Conservation (phyloP, 1,140 invertebrate species). For the Sitophilus oryzae region DNA sequence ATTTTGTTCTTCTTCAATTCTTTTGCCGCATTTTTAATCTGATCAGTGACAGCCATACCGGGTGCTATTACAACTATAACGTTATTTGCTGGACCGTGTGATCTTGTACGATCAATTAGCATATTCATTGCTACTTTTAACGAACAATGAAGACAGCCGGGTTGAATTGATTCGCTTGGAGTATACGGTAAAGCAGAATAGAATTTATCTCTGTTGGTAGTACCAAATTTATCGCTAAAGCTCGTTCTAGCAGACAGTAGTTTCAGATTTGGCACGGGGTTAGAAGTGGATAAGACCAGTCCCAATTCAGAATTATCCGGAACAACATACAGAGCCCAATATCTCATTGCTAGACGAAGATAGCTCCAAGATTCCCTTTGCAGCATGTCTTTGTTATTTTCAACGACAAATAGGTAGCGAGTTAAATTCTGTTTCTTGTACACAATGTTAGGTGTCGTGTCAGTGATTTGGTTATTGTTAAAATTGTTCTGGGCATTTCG, state of each 20-base stretch:
- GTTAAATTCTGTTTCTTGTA: constrained; percentile 48
- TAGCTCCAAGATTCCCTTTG: constrained; percentile 55
- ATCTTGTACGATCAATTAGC: constrained; percentile 44
- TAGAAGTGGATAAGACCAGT: constrained; percentile 44
- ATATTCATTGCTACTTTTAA: constrained; percentile 49
- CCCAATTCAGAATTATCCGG: constrained; percentile 48
- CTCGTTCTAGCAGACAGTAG: constrained; percentile 29
- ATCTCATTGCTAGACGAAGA: constrained; percentile 51
- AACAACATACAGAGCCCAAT: constrained; percentile 52
- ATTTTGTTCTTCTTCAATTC: constrained; percentile 41
- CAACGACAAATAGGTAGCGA: constrained; percentile 50
- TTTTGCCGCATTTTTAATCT: constrained; percentile 36
- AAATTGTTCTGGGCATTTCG: constrained; percentile 23
- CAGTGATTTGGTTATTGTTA: constrained; percentile 34
- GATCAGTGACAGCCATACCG: constrained; percentile 42
- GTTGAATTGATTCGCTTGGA: constrained; percentile 44
- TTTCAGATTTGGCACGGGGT: constrained; percentile 30
- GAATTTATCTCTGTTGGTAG: constrained; percentile 42
- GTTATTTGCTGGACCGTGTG: constrained; percentile 46
- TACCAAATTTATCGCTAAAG: constrained; percentile 36
- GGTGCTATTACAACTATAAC: constrained; percentile 52
- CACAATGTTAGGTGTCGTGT: constrained; percentile 43
- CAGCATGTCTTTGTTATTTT: constrained; percentile 51
- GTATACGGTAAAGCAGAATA: constrained; percentile 50
- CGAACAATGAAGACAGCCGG: constrained; percentile 49